phyloP scores from a whole-genome alignment of 2,888 invertebrate genomes.

The Ommatoiulus sabulosus region DNA sequence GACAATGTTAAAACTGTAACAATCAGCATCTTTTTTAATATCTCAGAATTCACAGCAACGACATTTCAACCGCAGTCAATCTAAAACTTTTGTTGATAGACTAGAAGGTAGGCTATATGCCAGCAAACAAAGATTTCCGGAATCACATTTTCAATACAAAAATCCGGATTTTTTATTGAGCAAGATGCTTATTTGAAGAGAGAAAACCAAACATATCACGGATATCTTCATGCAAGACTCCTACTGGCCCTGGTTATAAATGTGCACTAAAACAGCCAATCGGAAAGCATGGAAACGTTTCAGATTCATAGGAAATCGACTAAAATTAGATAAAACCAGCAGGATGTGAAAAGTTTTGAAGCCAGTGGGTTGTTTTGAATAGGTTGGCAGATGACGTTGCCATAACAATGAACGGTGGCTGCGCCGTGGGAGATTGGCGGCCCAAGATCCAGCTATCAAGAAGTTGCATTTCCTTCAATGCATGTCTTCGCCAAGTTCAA shows the following conservation, averaged over 20 bases:
- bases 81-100: too few species aligned
- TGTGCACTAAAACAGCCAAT: background rate
- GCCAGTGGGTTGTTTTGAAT: background rate
- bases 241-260: background rate
- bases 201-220: background rate
- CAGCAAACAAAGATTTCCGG: background rate
- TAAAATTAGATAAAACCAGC: conserved; percentile 31
- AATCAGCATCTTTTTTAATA: too few species aligned
- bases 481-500: background rate
- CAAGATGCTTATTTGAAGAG: background rate
- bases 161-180: background rate
- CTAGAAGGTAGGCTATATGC: background rate
- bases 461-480: background rate
- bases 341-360: conserved; percentile 8
- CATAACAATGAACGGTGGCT: background rate
- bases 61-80: too few species aligned
- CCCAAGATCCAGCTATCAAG: background rate
- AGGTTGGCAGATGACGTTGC: background rate
- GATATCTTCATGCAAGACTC: background rate
- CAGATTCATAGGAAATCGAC: background rate
- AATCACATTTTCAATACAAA: background rate
- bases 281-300: background rate
- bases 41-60: too few species aligned
- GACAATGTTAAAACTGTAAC: too few species aligned
- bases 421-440: conserved; percentile 8